A percentile compares a stretch with the other conserved stretches of the same genome.
Conservation (phyloP, 2,113 vertebrate genomes). For the Odocoileus virginianus region DNA sequence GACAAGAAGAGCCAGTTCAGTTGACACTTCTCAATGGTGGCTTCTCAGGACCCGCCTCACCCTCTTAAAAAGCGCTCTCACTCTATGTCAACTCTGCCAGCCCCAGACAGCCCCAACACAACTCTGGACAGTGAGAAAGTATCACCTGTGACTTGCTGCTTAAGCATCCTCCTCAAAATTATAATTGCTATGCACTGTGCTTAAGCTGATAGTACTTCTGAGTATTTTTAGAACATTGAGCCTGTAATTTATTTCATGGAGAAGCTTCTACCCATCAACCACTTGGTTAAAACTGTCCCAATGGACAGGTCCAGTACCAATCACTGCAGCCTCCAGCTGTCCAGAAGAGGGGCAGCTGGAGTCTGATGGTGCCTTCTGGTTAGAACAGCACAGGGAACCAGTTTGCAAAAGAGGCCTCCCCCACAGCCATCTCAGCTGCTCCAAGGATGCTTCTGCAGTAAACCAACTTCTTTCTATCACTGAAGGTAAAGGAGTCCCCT, state of each 20-base stretch:
- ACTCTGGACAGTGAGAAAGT: background rate
- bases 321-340: background rate
- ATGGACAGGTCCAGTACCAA: background rate
- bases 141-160: background rate
- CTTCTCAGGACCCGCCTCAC: background rate
- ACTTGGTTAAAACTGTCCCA: background rate
- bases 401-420: background rate
- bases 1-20: background rate
- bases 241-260: background rate
- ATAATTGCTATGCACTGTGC: background rate
- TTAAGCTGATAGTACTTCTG: background rate
- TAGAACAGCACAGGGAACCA: background rate
- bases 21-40: background rate
- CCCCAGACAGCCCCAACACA: too few relatives aligned
- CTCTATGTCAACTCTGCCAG: background rate
- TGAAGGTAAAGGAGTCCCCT: background rate
- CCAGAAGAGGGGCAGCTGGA: background rate
- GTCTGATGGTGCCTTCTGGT: background rate
- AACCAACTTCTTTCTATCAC: background rate
- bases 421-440: background rate
- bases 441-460: background rate
- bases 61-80: background rate
- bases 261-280: background rate
- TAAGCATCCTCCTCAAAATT: background rate
- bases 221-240: constrained; percentile 1